Evolutionary conservation across 2,113 vertebrate genomes (phyloP).

Genomic region (Actenoides lindsayi): DNA sequence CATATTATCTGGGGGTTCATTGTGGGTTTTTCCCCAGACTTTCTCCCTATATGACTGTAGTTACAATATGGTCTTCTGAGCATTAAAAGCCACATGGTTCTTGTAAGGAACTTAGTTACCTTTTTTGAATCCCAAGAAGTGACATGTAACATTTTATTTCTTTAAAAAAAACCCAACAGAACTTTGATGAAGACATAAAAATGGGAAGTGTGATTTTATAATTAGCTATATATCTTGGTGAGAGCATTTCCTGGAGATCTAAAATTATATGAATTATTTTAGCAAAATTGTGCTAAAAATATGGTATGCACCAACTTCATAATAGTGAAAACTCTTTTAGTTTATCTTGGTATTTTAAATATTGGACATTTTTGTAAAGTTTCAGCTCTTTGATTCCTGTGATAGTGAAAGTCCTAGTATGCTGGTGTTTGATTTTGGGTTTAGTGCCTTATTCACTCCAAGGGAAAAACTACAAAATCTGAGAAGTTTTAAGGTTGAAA

Average conservation of each 20-base stretch:
- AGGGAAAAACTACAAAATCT: not conserved
- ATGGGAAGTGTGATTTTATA: not conserved
- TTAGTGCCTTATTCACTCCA: not conserved
- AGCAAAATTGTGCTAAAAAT: not conserved
- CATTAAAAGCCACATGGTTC: not conserved
- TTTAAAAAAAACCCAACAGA: not conserved
- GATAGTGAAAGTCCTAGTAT: not conserved
- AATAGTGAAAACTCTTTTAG: not conserved
- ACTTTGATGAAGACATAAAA: not conserved
- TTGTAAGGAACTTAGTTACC: not conserved
- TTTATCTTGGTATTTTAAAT: not conserved
- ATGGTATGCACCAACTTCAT: not conserved
- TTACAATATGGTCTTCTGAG: constrained; percentile 12
- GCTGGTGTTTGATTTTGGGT: not conserved
- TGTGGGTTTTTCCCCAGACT: fast-evolving
- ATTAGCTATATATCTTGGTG: not conserved
- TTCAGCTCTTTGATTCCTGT: not conserved
- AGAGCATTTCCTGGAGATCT: not conserved
- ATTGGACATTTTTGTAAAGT: not conserved
- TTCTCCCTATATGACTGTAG: not conserved
- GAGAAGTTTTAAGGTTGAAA: not conserved
- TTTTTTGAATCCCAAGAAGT: not conserved
- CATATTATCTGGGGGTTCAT: not conserved
- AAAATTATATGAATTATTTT: not conserved
- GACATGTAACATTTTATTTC: not conserved